Percentiles rank a stretch among this genome's conserved stretches.
Conservation (phyloP, 1,140 invertebrate genomes). For the Drosophila setifemur region DNA sequence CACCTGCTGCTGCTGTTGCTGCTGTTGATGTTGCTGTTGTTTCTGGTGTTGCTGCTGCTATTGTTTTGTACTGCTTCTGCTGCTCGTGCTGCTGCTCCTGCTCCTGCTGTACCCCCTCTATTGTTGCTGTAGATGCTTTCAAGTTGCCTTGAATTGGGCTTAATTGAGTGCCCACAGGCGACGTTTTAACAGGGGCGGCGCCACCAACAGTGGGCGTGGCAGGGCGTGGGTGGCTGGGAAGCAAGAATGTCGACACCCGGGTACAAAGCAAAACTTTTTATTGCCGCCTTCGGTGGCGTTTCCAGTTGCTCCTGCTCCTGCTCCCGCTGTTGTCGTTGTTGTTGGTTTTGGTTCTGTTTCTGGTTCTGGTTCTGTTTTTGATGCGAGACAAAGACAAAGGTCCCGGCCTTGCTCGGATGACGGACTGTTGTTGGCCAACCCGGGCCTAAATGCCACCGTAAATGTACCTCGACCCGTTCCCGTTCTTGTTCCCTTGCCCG, state of each 20-base stretch:
- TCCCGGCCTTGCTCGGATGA: constrained; percentile 7
- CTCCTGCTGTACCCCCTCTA: background rate
- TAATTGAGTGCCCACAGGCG: constrained; percentile 74
- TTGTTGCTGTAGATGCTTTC: constrained; percentile 45
- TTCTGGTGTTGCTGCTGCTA: background rate
- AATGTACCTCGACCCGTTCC: background rate
- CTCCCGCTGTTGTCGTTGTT: background rate
- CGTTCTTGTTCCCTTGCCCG: background rate
- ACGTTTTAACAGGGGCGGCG: too few species aligned
- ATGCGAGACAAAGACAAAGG: constrained; percentile 29
- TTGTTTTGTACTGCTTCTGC: constrained; percentile 5
- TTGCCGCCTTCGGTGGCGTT: constrained; percentile 45
- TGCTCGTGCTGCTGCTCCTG: constrained; percentile 2
- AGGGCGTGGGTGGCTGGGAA: background rate
- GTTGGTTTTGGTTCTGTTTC: background rate
- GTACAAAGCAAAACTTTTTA: constrained; percentile 53
- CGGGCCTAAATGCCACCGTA: background rate
- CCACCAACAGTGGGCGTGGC: constrained; percentile 18
- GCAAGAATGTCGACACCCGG: constrained; percentile 33
- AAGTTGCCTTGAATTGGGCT: constrained; percentile 68
- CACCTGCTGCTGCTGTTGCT: background rate
- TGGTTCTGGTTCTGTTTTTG: constrained; percentile 18
- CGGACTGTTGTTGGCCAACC: constrained; percentile 1
- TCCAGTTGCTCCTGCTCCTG: constrained; percentile 2
- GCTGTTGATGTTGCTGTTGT: background rate